phyloP scores from a whole-genome alignment of 2,888 invertebrate genomes.

The Caenorhabditis sulstoni region DNA sequence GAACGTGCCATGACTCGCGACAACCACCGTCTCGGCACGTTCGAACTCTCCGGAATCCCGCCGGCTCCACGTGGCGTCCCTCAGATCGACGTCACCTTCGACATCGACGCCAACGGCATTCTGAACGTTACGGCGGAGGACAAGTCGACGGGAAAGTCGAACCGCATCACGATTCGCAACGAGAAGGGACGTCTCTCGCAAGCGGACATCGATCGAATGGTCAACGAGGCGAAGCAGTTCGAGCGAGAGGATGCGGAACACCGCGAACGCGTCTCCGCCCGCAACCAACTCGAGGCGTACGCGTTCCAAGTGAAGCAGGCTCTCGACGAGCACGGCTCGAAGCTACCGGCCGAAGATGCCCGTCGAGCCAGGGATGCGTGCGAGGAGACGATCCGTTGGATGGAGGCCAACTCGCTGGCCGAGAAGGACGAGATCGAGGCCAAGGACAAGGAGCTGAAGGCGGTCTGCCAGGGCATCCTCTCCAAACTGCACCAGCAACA shows the following conservation, averaged over 20 bases:
- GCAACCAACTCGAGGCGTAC: conserved; percentile 91
- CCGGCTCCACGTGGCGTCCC: conserved; percentile 81
- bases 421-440: conserved; percentile 85
- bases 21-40: conserved; percentile 81
- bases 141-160: conserved; percentile 78
- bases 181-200: conserved; percentile 90
- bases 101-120: conserved; percentile 81
- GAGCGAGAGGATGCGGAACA: conserved; percentile 85
- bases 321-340: conserved; percentile 85
- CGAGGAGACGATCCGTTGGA: conserved; percentile 89
- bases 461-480: conserved; percentile 67
- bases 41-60: conserved; percentile 81
- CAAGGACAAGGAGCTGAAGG: conserved; percentile 71
- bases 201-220: conserved; percentile 90
- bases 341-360: conserved; percentile 90
- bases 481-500: conserved; percentile 66
- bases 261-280: conserved; percentile 85
- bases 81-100: conserved; percentile 83
- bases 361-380: conserved; percentile 89
- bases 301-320: conserved; percentile 81
- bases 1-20: conserved; percentile 82
- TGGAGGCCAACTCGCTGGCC: conserved; percentile 86
- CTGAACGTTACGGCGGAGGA: conserved; percentile 77
- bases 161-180: conserved; percentile 77
- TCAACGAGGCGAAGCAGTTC: conserved; percentile 93